A percentile compares a stretch with the other conserved stretches of the same genome.
These are phyloP conservation scores for Busseola fusca DNA, from an alignment of 2,888 invertebrate species.

Conservation along the genomic window DNA sequence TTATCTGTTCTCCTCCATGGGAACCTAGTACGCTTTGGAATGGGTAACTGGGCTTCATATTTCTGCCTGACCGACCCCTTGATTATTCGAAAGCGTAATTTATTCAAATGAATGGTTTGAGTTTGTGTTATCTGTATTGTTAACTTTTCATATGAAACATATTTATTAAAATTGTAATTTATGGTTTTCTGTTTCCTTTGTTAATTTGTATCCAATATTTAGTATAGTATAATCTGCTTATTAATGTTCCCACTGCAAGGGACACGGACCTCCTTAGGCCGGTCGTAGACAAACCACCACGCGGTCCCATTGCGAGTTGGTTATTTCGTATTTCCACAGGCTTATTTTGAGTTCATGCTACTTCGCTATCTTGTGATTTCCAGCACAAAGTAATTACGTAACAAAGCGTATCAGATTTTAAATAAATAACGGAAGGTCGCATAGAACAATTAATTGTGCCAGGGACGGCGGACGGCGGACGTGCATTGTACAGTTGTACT, in stretches of 20 bases:
- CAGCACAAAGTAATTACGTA: conserved; percentile 19
- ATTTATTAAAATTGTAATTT: not conserved
- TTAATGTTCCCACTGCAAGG: not conserved
- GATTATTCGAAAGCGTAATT: not conserved
- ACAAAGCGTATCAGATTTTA: conserved; percentile 44
- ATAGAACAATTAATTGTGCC: conserved; percentile 48
- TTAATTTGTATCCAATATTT: not conserved
- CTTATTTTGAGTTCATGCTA: conserved; percentile 5
- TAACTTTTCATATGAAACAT: not conserved
- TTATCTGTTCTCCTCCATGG: not conserved
- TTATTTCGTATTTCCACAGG: not conserved
- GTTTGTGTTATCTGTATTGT: not conserved
- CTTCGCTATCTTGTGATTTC: conserved; percentile 1
- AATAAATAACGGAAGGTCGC: conserved; percentile 41
- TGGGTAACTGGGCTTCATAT: not conserved
- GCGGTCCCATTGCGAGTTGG: not conserved
- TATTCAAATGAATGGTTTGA: not conserved
- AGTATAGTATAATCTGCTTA: not conserved
- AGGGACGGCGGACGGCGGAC: conserved; percentile 65
- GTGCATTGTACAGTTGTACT: conserved; percentile 53
- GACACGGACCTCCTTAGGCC: not conserved
- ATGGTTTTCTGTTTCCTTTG: not conserved
- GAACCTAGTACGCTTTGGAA: not conserved
- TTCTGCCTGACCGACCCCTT: not conserved
- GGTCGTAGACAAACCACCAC: not conserved